phyloP scores from a whole-genome alignment of 2,113 vertebrate genomes.

The Eira barbara region DNA sequence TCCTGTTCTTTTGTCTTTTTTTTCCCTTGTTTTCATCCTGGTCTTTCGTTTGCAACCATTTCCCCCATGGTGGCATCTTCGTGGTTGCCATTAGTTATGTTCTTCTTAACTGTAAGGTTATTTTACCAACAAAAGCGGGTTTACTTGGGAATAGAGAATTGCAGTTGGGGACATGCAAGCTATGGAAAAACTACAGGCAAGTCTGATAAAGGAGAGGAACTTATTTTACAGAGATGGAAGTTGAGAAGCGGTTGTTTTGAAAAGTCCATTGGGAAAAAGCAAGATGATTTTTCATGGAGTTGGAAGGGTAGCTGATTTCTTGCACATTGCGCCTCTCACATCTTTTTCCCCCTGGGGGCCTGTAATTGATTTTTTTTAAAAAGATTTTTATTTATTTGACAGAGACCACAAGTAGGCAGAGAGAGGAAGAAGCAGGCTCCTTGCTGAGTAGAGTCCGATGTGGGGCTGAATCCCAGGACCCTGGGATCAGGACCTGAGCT shows the following conservation, averaged over 20 bases:
- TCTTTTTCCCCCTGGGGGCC: neutral
- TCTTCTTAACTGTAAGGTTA: neutral
- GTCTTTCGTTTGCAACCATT: neutral
- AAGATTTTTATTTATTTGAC: too few relatives aligned
- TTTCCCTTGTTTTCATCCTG: neutral
- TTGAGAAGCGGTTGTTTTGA: neutral
- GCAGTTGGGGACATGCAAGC: neutral
- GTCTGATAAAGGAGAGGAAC: neutral
- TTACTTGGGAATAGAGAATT: neutral
- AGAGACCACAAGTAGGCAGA: too few relatives aligned
- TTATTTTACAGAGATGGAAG: neutral
- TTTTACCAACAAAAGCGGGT: neutral
- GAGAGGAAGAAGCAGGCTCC: too few relatives aligned
- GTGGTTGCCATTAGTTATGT: neutral
- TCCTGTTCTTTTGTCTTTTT: neutral
- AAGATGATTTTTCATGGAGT: neutral
- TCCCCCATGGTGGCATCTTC: neutral
- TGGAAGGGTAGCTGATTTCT: neutral
- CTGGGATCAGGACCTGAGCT: too few relatives aligned
- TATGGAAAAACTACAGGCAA: neutral
- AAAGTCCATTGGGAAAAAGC: neutral
- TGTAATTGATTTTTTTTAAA: neutral
- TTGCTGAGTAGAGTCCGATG: too few relatives aligned
- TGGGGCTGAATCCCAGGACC: too few relatives aligned
- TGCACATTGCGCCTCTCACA: neutral